A percentile compares a stretch with the other conserved stretches of the same genome.
Evolutionary conservation across 1,140 invertebrate species (phyloP).

Genomic region (Panagrolaimus sp.): DNA sequence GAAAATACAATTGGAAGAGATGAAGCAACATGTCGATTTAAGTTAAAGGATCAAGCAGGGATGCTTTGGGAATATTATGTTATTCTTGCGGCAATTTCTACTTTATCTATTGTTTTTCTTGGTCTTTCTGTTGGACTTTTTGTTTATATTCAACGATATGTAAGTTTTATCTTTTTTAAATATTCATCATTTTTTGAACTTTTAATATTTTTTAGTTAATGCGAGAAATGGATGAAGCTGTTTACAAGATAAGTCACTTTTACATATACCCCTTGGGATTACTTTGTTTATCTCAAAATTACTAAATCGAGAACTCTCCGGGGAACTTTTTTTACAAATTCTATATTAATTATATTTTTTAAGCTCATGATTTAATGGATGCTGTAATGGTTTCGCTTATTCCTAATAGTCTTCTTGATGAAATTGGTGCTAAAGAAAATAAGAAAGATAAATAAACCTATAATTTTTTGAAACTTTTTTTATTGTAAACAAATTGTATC

Average conservation of each 20-base stretch:
- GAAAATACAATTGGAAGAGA: neutral
- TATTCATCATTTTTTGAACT: too few relatives aligned
- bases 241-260: neutral
- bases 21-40: neutral
- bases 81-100: neutral
- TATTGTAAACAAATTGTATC: too few relatives aligned
- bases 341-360: too few relatives aligned
- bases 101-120: neutral
- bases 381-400: neutral
- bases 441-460: neutral
- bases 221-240: conserved; percentile 9
- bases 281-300: too few relatives aligned
- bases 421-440: neutral
- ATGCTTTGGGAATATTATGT: neutral
- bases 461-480: too few relatives aligned
- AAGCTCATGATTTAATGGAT: neutral
- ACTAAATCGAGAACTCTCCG: too few relatives aligned
- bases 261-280: too few relatives aligned
- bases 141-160: neutral
- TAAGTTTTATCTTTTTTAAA: neutral
- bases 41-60: neutral
- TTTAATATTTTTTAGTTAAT: neutral
- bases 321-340: too few relatives aligned
- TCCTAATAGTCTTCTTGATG: neutral
- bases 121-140: neutral